These are phyloP conservation scores for Siniperca scherzeri DNA, from an alignment of 2,797 vertebrate genomes.

Conservation along the genomic window DNA sequence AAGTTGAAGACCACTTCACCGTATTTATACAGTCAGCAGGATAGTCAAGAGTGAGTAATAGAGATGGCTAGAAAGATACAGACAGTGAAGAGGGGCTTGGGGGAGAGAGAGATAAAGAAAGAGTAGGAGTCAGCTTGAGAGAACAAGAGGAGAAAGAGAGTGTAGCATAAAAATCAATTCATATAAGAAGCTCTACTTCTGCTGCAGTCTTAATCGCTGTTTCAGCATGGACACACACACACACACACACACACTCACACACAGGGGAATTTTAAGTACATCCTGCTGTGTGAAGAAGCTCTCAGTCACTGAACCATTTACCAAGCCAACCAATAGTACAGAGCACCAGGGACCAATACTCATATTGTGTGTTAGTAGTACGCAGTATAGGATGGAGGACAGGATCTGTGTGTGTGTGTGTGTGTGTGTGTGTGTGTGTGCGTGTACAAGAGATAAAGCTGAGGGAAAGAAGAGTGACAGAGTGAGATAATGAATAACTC, in stretches of 20 bases:
- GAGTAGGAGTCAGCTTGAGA: constrained; percentile 38
- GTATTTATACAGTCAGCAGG: constrained; percentile 44
- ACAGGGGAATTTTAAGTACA: constrained; percentile 61
- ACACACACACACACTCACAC: constrained; percentile 40
- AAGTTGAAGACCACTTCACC: not conserved
- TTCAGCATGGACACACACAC: constrained; percentile 27
- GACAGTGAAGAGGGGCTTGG: not conserved
- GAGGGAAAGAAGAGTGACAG: not conserved
- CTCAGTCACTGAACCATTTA: constrained; percentile 54
- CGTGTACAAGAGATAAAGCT: not conserved
- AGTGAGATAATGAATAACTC: no score
- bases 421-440: constrained; percentile 10
- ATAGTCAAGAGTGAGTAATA: constrained; percentile 10
- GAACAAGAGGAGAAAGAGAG: constrained; percentile 24
- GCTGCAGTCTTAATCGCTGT: constrained; percentile 63
- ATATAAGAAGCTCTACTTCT: constrained; percentile 62
- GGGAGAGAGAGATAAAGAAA: constrained; percentile 34
- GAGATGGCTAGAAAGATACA: constrained; percentile 31
- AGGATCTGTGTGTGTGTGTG: not conserved
- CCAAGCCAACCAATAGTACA: constrained; percentile 41
- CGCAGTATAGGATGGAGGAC: not conserved
- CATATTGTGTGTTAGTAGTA: constrained; percentile 7
- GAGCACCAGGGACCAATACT: constrained; percentile 35
- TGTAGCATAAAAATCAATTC: constrained; percentile 71
- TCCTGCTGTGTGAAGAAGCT: constrained; percentile 43